phyloP scores from a whole-genome alignment of 2,113 vertebrate genomes.

The Oceanodroma tethys region DNA sequence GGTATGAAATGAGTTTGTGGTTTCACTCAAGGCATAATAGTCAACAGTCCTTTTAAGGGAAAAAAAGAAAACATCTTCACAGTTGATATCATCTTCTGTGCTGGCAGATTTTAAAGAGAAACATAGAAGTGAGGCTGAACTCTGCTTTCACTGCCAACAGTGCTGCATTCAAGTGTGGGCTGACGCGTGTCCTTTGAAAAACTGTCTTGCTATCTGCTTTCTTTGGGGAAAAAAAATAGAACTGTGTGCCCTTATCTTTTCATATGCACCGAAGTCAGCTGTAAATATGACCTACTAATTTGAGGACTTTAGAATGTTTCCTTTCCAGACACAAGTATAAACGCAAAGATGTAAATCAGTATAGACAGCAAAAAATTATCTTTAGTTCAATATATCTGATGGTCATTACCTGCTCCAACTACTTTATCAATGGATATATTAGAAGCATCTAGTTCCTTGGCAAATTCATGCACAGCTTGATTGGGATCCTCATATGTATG shows the following conservation, averaged over 20 bases:
- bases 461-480: slow-evolving; percentile 95
- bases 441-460: slow-evolving; percentile 92
- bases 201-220: neutral
- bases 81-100: neutral
- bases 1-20: slow-evolving; percentile 9
- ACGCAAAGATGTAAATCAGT: neutral
- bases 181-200: neutral
- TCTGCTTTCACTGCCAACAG: neutral
- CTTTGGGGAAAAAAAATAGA: neutral
- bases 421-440: slow-evolving; percentile 96
- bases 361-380: neutral
- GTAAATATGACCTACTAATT: neutral
- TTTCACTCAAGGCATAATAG: neutral
- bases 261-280: neutral
- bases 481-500: slow-evolving; percentile 97
- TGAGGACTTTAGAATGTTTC: neutral
- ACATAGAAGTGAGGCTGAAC: neutral
- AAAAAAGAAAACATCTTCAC: neutral
- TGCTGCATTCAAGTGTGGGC: neutral
- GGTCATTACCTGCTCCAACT: slow-evolving; percentile 89
- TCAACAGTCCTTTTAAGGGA: neutral
- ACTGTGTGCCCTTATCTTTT: neutral
- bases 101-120: neutral
- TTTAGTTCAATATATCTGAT: neutral
- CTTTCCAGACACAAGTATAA: neutral